phyloP scores from a whole-genome alignment of 2,797 vertebrate genomes.

The Labroides dimidiatus region DNA sequence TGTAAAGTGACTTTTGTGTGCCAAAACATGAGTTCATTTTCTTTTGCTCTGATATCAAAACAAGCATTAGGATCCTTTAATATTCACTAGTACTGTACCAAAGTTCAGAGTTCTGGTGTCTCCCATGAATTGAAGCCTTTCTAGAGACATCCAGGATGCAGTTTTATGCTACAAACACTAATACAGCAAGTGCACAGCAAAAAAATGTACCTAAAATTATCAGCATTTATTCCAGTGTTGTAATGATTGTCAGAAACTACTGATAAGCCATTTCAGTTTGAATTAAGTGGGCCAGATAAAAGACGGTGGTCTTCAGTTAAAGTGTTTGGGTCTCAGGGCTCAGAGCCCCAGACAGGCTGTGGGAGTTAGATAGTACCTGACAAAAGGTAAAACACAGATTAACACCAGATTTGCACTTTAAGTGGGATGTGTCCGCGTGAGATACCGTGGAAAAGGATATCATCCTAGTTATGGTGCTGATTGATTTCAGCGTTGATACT shows the following conservation, averaged over 20 bases:
- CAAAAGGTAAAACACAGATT: background rate
- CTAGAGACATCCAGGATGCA: too few relatives aligned
- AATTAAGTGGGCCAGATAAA: background rate
- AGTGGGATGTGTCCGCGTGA: background rate
- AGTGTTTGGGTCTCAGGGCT: background rate
- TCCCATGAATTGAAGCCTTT: too few relatives aligned
- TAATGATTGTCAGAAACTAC: background rate
- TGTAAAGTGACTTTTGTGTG: too few relatives aligned
- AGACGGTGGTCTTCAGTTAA: background rate
- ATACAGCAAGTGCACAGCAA: too few relatives aligned
- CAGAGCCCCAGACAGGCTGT: background rate
- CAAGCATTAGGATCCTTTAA: too few relatives aligned
- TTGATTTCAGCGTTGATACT: conserved; percentile 11
- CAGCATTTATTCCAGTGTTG: background rate
- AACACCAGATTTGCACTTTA: background rate
- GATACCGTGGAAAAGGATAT: conserved; percentile 6
- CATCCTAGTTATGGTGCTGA: conserved; percentile 5
- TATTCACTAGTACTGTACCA: too few relatives aligned
- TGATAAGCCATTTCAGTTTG: background rate
- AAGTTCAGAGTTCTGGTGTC: too few relatives aligned
- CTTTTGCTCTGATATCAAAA: too few relatives aligned
- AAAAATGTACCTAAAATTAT: background rate
- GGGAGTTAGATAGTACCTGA: background rate
- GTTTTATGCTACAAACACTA: background rate
- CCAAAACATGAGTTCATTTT: too few relatives aligned